Base-by-base conservation (phyloP, 1,140 invertebrate species). In the Heliconius himera region DNA sequence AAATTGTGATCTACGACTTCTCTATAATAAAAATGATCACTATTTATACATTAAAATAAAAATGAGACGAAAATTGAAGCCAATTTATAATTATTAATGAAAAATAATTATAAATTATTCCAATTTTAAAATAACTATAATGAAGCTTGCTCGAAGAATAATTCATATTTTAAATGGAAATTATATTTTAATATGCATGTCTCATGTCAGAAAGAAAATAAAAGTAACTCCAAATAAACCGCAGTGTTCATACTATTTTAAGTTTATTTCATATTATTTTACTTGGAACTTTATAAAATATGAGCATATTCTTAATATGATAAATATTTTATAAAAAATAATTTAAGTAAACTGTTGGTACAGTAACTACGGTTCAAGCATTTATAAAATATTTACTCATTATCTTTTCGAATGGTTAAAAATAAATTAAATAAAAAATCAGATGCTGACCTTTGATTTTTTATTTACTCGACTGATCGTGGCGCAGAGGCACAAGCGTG, bases 261-360 rank as follows among this genome's bases (percentile, higher is more conserved):
- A 75, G 46, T 79, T 51, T 70, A 16, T 70, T 74, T 54, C 41
- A 79, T 75, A 54, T 74, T 70, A 74, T 78, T 79, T 79, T 74
- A 74, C 33, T 70, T 79, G 60, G 33, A 33, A 6, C 33, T 6
- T 36, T 36, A 36, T 36, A 36, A 6, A 36, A 46, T 46, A 46
- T 13, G 41, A 46, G 4, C 13, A 46, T 46, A 46, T 38, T 22
- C 3, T 22, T 60, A 22, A 3, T 22, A n/a, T n/a, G n/a, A 22
- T 26, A n/a, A 9, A 60, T 66, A 26, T 13, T 29, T 29, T 3
- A 26, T 66, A 13, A 26, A 29, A n/a, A n/a, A 26, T 8, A 66
- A 22, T 66, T 66, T 13, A 16, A 29, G 22, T 13, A 66, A 13
- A 29, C 1, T 26, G 1, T 26, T 16, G 2, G 8, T 26, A 6